Base-by-base conservation (phyloP, 2,888 invertebrate species). In the Diarsia mendica region DNA sequence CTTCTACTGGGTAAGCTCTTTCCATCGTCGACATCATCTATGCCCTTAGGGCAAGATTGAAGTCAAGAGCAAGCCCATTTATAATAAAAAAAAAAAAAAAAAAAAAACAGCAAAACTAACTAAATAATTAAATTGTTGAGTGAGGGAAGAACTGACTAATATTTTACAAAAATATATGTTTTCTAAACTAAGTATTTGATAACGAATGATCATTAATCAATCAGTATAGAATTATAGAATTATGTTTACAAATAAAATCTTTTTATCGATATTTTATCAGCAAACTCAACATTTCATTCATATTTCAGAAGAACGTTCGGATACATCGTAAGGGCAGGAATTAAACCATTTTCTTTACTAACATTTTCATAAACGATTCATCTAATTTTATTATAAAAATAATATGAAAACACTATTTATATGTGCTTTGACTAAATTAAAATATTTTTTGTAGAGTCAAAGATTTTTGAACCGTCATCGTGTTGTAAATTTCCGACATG, bases 401-500 rank as follows among this genome's bases (percentile, higher is more conserved):
- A 44, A 1, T n/a, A n/a, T 9, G 23, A 3, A 44, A 51, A 20
- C 2, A 15, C 20, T 44, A 1, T 28, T 28, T 51, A 11, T 20
- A 28, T 15, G 6, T 8, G 1, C 18, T 33, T 49, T 20, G 13
- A 8, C 0, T 20, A 33, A 48, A 46, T 44, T 15, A 33, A 8
- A 20, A 39, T 46, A 44, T 53, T 60, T 67, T 2, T 51, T 51
- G 8, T 15, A 11, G 15, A 51, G 3, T 46, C 23, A 13, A 28
- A 23, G 13, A 53, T 48, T 72, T 78, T 49, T n/a, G 39, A 73
- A 71, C 33, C 53, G 67, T 55, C 80, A 53, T 53, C 61, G 55
- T 9, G 15, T 51, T 6, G 11, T 13, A 3, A 20, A 51, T 49
- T 55, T 78, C 20, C 39, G n/a, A 15, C 51, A 65, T 73, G 77